Conservation (phyloP, 1,140 invertebrate genomes). For the Drosophila guanche region DNA sequence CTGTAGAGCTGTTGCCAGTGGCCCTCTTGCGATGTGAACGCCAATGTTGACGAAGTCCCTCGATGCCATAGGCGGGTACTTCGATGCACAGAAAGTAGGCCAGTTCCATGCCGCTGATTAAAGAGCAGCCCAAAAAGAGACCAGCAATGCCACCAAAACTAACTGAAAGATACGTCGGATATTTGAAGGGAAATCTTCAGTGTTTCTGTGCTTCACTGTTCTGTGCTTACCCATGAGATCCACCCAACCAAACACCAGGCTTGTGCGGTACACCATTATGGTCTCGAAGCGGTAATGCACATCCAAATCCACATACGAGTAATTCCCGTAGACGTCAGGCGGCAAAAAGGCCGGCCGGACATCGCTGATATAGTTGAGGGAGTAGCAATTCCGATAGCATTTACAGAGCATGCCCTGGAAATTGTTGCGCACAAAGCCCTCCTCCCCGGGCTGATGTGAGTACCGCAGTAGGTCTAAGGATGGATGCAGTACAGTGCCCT, state of each 20-base stretch:
- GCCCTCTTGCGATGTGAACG: conserved; percentile 3
- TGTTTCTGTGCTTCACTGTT: background rate
- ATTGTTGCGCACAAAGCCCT: conserved; percentile 62
- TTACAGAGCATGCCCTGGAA: conserved; percentile 73
- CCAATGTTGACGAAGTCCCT: conserved; percentile 46
- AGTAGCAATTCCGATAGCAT: conserved; percentile 79
- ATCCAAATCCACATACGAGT: conserved; percentile 75
- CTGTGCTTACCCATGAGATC: conserved; percentile 72
- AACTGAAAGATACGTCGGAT: conserved; percentile 83
- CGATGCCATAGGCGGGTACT: conserved; percentile 57
- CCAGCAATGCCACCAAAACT: conserved; percentile 90
- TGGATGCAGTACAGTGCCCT: background rate
- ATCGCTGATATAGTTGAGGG: conserved; percentile 75
- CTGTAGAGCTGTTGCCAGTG: background rate
- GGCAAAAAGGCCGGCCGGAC: conserved; percentile 74
- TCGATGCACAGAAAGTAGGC: conserved; percentile 88
- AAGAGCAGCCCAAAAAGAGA: conserved; percentile 89
- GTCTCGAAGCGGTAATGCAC: conserved; percentile 76
- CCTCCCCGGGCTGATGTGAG: conserved; percentile 63
- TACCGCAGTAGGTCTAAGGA: conserved; percentile 53
- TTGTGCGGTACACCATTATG: conserved; percentile 76
- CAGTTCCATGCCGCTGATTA: conserved; percentile 88
- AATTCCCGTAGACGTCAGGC: conserved; percentile 57
- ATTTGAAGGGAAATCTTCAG: too few species aligned
- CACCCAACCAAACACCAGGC: conserved; percentile 78